A percentile compares a stretch with the other conserved stretches of the same genome.
Conservation (phyloP, 1,140 invertebrate species). For the Lepidurus arcticus region DNA sequence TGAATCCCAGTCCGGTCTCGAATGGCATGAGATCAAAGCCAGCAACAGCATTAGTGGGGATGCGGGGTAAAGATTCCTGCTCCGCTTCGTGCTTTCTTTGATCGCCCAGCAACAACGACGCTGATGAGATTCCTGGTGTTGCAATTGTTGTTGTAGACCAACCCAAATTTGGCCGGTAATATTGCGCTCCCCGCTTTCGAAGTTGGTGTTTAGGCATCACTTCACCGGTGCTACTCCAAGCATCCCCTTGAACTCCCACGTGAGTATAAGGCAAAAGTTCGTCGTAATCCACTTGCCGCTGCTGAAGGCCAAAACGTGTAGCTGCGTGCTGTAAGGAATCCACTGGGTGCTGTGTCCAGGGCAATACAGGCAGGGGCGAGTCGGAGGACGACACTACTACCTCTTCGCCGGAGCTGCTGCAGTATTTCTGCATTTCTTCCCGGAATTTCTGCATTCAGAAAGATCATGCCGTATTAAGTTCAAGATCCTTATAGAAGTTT, state of each 20-base stretch:
- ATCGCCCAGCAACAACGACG: background rate
- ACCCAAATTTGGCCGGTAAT: background rate
- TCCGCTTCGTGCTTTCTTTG: background rate
- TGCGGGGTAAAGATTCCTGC: background rate
- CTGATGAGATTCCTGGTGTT: background rate
- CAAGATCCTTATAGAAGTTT: no score
- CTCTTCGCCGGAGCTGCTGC: background rate
- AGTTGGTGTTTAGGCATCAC: background rate
- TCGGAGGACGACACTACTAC: background rate
- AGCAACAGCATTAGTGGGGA: background rate
- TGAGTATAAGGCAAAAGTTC: background rate
- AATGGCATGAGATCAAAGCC: background rate
- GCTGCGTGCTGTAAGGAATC: background rate
- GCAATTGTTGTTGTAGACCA: background rate
- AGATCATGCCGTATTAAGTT: background rate
- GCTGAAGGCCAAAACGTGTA: background rate
- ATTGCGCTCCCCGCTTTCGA: background rate
- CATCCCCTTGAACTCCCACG: background rate
- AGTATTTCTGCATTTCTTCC: background rate
- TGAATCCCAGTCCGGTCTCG: background rate
- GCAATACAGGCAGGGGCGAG: background rate
- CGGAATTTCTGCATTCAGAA: background rate
- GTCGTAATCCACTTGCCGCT: background rate
- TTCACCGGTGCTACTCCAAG: background rate
- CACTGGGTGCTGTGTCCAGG: background rate